Evolutionary conservation across 2,888 invertebrate genomes (phyloP).

Genomic region (Nysson spinosus): DNA sequence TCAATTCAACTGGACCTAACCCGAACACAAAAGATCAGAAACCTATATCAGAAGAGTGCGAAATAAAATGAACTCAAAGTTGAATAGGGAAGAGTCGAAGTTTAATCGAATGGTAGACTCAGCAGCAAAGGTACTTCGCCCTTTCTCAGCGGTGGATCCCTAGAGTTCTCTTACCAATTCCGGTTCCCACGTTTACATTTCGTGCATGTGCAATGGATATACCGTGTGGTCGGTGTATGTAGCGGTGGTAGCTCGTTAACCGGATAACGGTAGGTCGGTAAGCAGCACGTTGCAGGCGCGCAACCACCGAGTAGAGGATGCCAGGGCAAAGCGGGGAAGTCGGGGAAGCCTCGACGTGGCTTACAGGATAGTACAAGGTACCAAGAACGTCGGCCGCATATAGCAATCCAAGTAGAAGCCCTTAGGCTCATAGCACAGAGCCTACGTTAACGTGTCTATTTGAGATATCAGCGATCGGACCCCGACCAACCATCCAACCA

Average conservation of each 20-base stretch:
- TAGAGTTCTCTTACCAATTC: slow-evolving; percentile 67
- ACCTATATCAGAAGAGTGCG: too few species aligned
- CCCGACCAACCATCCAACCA: too few species aligned
- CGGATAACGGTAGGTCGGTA: slow-evolving; percentile 76
- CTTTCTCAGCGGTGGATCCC: slow-evolving; percentile 60
- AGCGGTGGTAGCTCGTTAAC: slow-evolving; percentile 77
- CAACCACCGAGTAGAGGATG: slow-evolving; percentile 46
- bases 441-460: slow-evolving; percentile 73
- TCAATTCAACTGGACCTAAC: too few species aligned
- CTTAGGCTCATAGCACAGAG: slow-evolving; percentile 60
- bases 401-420: slow-evolving; percentile 52
- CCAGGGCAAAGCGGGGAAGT: slow-evolving; percentile 7
- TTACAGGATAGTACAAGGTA: slow-evolving; percentile 57
- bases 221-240: slow-evolving; percentile 69
- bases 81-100: too few species aligned
- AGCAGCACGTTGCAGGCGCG: slow-evolving; percentile 57
- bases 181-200: slow-evolving; percentile 78
- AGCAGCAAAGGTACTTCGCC: slow-evolving; percentile 50
- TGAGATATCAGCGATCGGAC: slow-evolving; percentile 73
- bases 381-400: slow-evolving; percentile 49
- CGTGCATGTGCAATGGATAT: slow-evolving; percentile 76
- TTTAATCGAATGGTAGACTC: too few species aligned
- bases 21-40: too few species aligned
- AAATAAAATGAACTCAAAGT: too few species aligned
- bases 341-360: slow-evolving; percentile 37